A percentile compares a stretch with the other conserved stretches of the same genome.
Evolutionary conservation across 1,140 invertebrate genomes (phyloP).

Genomic region (Formica selysi): DNA sequence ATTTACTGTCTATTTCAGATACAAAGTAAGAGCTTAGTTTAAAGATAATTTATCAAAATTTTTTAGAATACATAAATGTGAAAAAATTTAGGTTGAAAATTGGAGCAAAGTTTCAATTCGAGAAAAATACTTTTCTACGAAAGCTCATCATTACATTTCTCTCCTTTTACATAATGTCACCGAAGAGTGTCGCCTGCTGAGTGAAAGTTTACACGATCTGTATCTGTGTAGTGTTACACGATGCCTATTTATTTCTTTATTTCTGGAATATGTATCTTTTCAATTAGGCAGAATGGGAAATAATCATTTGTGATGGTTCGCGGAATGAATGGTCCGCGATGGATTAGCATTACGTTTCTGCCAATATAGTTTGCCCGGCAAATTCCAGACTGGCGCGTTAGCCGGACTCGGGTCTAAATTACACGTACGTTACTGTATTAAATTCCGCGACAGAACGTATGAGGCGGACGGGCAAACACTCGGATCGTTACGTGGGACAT

Average conservation of each 20-base stretch:
- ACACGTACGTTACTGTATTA: constrained; percentile 75
- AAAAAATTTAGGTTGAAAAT: too few species aligned
- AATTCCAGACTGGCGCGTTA: constrained; percentile 64
- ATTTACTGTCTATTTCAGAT: too few species aligned
- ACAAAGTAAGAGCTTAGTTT: too few species aligned
- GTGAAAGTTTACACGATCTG: constrained; percentile 12
- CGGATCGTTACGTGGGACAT: constrained; percentile 74
- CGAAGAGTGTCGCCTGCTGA: constrained; percentile 34
- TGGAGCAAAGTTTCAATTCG: too few species aligned
- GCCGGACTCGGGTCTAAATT: constrained; percentile 70
- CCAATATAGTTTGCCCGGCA: constrained; percentile 70
- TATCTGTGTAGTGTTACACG: too few species aligned
- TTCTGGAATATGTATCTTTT: constrained; percentile 43
- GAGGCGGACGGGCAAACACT: constrained; percentile 52
- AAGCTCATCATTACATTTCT: neutral
- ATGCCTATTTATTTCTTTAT: neutral
- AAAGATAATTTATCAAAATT: too few species aligned
- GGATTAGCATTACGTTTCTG: constrained; percentile 44
- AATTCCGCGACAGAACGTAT: constrained; percentile 73
- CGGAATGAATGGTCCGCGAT: constrained; percentile 48
- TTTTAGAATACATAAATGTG: too few species aligned
- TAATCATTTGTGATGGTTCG: constrained; percentile 20
- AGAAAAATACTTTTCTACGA: too few species aligned
- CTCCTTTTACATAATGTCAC: constrained; percentile 21
- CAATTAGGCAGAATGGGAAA: constrained; percentile 41